Base-by-base conservation (phyloP, 2,888 invertebrate genomes). In the Nymphalis urticae region DNA sequence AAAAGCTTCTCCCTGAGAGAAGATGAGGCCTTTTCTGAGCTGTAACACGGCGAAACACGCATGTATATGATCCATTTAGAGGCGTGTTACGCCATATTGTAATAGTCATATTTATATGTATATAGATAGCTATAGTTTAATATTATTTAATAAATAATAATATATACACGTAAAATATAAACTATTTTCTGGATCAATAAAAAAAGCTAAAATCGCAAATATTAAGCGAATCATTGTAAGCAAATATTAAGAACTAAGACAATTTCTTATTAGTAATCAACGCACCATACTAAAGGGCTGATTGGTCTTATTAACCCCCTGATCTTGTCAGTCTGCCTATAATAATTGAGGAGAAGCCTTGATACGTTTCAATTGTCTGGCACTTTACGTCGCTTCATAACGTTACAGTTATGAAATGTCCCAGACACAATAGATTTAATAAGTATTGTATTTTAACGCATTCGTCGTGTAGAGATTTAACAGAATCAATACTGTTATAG, bases 271-370 rank as follows among this genome's bases (percentile, higher is more conserved):
- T 79, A 80, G 82, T 80, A 80, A 83, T 82, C 80, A 82, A 84
- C 82, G 81, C 82, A 78, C 79, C 75, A 75, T 80, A 80, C 80
- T 82, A 79, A 86, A 87, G 85, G 87, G 87, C 86, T 85, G 84
- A 89, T 88, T 89, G 88, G 83, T 82, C 82, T 79, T 82, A 83
- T 89, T 90, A 88, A 90, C 89, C 88, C 81, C 75, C 75, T 75
- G 79, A 80, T 75, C 85, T 82, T 85, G 87, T 85, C 87, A 84
- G 84, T 87, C 86, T 83, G 79, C 76, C 79, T 81, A 77, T 83
- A 85, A 77, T 84, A 86, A 88, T 86, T 88, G 85, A 85, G 77
- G 77, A 79, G 84, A 83, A 87, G 83, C 83, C 87, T 87, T 86
- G 86, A 88, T 89, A 87, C 80, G 78, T 84, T 86, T 89, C 87